Conservation (phyloP, 2,797 vertebrate genomes). For the Arrhamphus sclerolepis region DNA sequence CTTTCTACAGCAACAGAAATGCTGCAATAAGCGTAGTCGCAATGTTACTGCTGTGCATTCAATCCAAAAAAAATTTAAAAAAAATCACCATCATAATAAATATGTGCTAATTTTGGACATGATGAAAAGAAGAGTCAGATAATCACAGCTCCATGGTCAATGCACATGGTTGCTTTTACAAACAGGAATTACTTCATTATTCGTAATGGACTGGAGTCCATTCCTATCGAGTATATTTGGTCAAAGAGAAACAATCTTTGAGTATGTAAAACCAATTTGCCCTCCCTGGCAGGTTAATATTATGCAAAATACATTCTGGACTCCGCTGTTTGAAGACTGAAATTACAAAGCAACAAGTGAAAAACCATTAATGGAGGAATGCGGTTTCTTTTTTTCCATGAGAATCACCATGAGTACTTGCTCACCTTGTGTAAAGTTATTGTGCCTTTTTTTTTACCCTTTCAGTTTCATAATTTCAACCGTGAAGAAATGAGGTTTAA, state of each 20-base stretch:
- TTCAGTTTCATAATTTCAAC: constrained; percentile 8
- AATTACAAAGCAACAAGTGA: constrained; percentile 6
- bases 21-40: constrained; percentile 19
- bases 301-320: constrained; percentile 7
- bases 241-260: constrained; percentile 10
- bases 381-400: constrained; percentile 25
- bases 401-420: background rate
- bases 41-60: constrained; percentile 8
- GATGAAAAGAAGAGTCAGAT: constrained; percentile 6
- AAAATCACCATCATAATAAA: constrained; percentile 1
- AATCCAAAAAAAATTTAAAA: background rate
- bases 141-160: constrained; percentile 11
- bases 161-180: constrained; percentile 7
- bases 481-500: constrained; percentile 10
- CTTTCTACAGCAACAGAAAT: constrained; percentile 37
- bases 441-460: constrained; percentile 11
- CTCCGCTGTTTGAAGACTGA: constrained; percentile 12
- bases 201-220: constrained; percentile 24
- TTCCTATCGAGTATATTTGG: no score
- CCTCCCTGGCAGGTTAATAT: constrained; percentile 4
- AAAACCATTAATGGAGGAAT: constrained; percentile 11
- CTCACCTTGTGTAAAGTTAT: constrained; percentile 10
- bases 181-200: constrained; percentile 40
- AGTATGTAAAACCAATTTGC: background rate
- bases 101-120: background rate